These are phyloP conservation scores for Macroramphosus scolopax DNA, from an alignment of 2,797 vertebrate species.

Conservation along the genomic window DNA sequence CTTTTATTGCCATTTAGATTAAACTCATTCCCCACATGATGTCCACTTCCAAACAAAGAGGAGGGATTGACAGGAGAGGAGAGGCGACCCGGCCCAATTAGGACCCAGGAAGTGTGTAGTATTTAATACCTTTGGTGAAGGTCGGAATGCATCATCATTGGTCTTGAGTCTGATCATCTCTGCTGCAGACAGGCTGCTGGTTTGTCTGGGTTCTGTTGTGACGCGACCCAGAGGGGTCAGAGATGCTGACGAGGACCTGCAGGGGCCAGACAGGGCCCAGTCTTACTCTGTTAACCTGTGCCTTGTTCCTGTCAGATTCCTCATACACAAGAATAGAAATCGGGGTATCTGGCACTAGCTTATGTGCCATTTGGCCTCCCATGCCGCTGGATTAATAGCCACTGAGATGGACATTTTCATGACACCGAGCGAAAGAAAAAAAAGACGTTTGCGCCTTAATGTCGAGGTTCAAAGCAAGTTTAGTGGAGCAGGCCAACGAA, in stretches of 20 bases:
- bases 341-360: conserved; percentile 59
- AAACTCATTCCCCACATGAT: no score
- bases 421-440: conserved; percentile 13
- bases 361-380: conserved; percentile 58
- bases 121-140: no score
- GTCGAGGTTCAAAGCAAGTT: conserved; percentile 51
- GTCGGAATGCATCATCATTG: no score
- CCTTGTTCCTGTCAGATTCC: conserved; percentile 65
- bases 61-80: no score
- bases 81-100: no score
- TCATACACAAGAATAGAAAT: conserved; percentile 40
- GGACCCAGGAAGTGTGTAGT: no score
- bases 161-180: no score
- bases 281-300: conserved; percentile 56
- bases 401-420: conserved; percentile 27
- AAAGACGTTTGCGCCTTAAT: conserved; percentile 14
- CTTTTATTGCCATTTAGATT: no score
- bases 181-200: conserved; percentile 15
- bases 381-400: conserved; percentile 28
- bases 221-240: conserved; percentile 38
- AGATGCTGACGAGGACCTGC: conserved; percentile 53
- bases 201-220: conserved; percentile 23
- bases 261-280: conserved; percentile 39
- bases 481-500: conserved; percentile 24
- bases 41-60: no score